Evolutionary conservation across 2,797 vertebrate genomes (phyloP).

Genomic region (Manis crassicaudata): DNA sequence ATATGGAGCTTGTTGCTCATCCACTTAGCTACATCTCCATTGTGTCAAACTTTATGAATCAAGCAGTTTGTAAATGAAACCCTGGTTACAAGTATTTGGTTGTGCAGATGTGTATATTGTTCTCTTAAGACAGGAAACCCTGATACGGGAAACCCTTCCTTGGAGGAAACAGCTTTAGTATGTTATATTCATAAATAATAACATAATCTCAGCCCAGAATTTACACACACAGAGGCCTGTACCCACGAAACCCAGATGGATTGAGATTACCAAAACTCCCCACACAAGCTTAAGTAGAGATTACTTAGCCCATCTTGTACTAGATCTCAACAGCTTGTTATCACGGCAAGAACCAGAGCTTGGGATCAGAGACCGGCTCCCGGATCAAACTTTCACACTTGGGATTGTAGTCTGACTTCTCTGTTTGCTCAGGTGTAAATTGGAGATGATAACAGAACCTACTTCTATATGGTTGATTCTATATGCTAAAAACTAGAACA

Average conservation of each 20-base stretch:
- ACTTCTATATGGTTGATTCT: not conserved
- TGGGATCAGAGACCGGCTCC: not conserved
- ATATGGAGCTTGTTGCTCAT: not conserved
- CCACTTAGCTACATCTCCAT: not conserved
- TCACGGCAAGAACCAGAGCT: not conserved
- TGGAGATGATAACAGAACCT: not conserved
- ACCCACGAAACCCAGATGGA: not conserved
- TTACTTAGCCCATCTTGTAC: not conserved
- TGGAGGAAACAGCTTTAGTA: not conserved
- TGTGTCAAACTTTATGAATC: not conserved
- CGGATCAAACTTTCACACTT: not conserved
- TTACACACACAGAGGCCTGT: not conserved
- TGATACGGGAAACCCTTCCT: not conserved
- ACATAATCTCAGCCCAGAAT: not conserved
- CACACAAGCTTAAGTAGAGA: not conserved
- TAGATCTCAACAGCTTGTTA: not conserved
- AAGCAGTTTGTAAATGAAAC: not conserved
- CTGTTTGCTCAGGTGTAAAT: not conserved
- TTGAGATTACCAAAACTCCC: not conserved
- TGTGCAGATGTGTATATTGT: not conserved
- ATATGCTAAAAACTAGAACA: not conserved
- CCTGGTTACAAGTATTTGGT: not conserved
- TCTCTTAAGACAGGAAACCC: not conserved
- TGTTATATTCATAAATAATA: not conserved
- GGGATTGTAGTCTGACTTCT: not conserved